Conservation (phyloP, 2,888 invertebrate species). For the Cheilosia variabilis region DNA sequence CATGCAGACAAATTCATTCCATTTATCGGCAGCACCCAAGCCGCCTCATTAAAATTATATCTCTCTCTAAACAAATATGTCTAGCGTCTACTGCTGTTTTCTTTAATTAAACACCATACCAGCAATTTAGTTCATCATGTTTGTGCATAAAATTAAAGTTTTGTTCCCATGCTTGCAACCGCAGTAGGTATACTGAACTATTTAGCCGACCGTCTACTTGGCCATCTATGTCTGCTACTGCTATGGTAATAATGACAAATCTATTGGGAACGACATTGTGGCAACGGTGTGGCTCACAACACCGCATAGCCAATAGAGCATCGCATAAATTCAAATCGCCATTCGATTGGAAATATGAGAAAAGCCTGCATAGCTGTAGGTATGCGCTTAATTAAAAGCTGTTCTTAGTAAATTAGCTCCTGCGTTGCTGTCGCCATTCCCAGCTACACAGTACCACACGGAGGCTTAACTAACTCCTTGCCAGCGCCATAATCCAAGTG, state of each 20-base stretch:
- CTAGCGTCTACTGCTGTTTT: constrained; percentile 5
- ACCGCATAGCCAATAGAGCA: neutral
- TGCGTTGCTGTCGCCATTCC: constrained; percentile 30
- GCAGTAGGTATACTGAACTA: neutral
- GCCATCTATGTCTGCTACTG: neutral
- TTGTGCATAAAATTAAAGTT: constrained; percentile 38
- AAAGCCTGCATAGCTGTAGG: constrained; percentile 26
- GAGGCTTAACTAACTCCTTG: neutral
- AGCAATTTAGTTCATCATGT: constrained; percentile 45
- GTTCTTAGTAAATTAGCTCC: constrained; percentile 45
- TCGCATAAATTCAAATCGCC: constrained; percentile 49
- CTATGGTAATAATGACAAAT: constrained; percentile 30
- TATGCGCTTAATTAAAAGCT: constrained; percentile 57
- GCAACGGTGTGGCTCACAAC: constrained; percentile 9
- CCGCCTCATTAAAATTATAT: constrained; percentile 5
- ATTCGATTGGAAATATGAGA: constrained; percentile 36
- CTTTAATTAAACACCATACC: constrained; percentile 46
- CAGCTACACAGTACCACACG: neutral
- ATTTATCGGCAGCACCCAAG: neutral
- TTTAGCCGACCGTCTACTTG: constrained; percentile 3
- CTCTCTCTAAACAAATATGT: constrained; percentile 13
- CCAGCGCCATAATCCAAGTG: constrained; percentile 26
- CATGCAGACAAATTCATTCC: too few relatives aligned
- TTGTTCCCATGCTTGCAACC: constrained; percentile 32
- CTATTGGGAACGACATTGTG: constrained; percentile 25